Conservation (phyloP, 2,113 vertebrate species). For the Entelurus aequoreus region DNA sequence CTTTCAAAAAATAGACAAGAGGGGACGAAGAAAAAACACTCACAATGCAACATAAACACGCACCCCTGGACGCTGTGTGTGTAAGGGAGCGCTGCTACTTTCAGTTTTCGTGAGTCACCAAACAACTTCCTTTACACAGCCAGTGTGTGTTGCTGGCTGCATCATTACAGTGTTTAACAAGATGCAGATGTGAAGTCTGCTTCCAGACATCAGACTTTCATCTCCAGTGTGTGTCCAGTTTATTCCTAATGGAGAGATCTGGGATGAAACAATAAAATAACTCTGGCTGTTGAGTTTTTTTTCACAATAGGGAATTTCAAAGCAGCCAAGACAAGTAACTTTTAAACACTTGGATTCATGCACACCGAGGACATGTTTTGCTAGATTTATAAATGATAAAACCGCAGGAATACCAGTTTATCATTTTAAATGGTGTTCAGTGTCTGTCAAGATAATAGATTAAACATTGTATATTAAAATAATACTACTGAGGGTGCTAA, state of each 20-base stretch:
- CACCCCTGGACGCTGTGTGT: conserved; percentile 16
- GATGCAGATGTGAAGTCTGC: conserved; percentile 54
- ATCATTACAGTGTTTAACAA: conserved; percentile 53
- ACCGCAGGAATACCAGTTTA: too few relatives aligned
- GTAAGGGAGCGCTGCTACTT: conserved; percentile 10
- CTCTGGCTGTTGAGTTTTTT: conserved; percentile 4
- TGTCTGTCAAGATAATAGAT: background rate
- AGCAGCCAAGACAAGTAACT: background rate
- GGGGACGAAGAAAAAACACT: conserved; percentile 15
- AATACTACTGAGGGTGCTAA: background rate
- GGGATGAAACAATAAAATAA: conserved; percentile 8
- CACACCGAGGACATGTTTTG: conserved; percentile 20
- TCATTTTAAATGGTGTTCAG: too few relatives aligned
- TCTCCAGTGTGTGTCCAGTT: conserved; percentile 20
- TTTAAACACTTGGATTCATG: conserved; percentile 7
- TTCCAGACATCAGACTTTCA: conserved; percentile 50
- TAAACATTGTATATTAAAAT: background rate
- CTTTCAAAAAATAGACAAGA: conserved; percentile 23
- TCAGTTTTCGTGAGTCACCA: conserved; percentile 25
- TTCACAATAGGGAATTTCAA: background rate
- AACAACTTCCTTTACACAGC: conserved; percentile 20
- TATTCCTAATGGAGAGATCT: conserved; percentile 8
- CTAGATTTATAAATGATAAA: conserved; percentile 16
- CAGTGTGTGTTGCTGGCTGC: conserved; percentile 6
- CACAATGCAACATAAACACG: conserved; percentile 4